phyloP scores from a whole-genome alignment of 2,888 invertebrate genomes.

The Gnatocerus cornutus region DNA sequence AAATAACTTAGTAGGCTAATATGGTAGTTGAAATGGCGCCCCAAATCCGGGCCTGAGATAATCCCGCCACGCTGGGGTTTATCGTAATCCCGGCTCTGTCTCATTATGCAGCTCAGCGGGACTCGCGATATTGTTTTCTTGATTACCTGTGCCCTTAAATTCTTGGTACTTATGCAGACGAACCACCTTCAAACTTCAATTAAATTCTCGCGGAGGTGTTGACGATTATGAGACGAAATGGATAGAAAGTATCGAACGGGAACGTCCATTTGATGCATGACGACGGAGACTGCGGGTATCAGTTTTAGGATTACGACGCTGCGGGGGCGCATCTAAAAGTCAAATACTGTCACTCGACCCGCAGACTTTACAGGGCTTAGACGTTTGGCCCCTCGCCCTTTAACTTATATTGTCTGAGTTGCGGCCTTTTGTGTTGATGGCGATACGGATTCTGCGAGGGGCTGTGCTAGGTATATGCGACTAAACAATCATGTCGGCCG shows the following conservation, averaged over 20 bases:
- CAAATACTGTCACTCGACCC: slow-evolving; percentile 70
- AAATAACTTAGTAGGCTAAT: slow-evolving; percentile 63
- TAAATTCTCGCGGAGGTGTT: slow-evolving; percentile 20
- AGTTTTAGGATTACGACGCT: slow-evolving; percentile 63
- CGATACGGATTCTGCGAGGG: not conserved
- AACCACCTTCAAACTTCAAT: slow-evolving; percentile 38
- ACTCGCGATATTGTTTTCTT: slow-evolving; percentile 72
- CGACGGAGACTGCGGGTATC: slow-evolving; percentile 28
- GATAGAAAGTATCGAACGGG: slow-evolving; percentile 18
- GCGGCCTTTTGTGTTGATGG: slow-evolving; percentile 39
- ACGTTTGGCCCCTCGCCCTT: slow-evolving; percentile 57
- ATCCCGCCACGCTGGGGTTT: slow-evolving; percentile 60
- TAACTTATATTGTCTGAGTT: slow-evolving; percentile 49
- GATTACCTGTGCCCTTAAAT: slow-evolving; percentile 65
- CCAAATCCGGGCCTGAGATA: slow-evolving; percentile 65
- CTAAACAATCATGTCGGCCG: no score
- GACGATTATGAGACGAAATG: slow-evolving; percentile 24
- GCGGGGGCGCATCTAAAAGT: slow-evolving; percentile 71
- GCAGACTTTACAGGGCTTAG: slow-evolving; percentile 61
- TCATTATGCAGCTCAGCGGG: slow-evolving; percentile 70
- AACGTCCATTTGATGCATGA: slow-evolving; percentile 28
- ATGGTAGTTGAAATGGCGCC: slow-evolving; percentile 60
- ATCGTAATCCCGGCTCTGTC: slow-evolving; percentile 65
- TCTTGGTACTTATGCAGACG: slow-evolving; percentile 28
- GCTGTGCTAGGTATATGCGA: no score